A percentile compares a stretch with the other conserved stretches of the same genome.
These are phyloP conservation scores for Argynnis bischoffii DNA, from an alignment of 2,888 invertebrate genomes.

Conservation along the genomic window DNA sequence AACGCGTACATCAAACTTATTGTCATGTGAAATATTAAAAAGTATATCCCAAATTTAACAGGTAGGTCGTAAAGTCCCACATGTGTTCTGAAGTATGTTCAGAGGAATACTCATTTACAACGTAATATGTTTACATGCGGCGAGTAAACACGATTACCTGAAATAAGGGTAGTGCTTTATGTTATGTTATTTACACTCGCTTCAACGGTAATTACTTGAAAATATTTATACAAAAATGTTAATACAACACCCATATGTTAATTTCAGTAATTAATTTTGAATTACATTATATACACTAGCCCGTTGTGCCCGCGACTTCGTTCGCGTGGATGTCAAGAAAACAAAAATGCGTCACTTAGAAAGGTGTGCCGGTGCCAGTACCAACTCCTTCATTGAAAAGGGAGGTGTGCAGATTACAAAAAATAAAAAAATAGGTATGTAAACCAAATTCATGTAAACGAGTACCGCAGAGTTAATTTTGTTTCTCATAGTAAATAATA, in stretches of 20 bases:
- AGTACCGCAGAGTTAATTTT: too few species aligned
- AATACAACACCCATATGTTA: not conserved
- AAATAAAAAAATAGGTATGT: too few species aligned
- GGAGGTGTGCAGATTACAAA: too few species aligned
- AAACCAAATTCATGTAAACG: too few species aligned
- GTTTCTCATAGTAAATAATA: too few species aligned
- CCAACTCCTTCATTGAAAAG: too few species aligned
- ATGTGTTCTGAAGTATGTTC: slow-evolving; percentile 47
- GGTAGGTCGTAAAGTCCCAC: slow-evolving; percentile 48
- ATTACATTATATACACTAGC: not conserved
- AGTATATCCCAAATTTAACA: slow-evolving; percentile 39
- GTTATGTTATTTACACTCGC: slow-evolving; percentile 58
- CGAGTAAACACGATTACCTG: slow-evolving; percentile 75
- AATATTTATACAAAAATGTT: slow-evolving; percentile 24
- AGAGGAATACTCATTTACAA: slow-evolving; percentile 63
- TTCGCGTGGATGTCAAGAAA: too few species aligned
- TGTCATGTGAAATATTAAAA: slow-evolving; percentile 35
- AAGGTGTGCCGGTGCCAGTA: too few species aligned
- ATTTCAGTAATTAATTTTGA: slow-evolving; percentile 5
- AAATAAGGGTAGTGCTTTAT: slow-evolving; percentile 73
- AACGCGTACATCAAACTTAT: slow-evolving; percentile 25
- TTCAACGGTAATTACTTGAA: slow-evolving; percentile 26
- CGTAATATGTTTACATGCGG: slow-evolving; percentile 68
- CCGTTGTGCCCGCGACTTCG: too few species aligned
- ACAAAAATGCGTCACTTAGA: too few species aligned